Percentiles rank a stretch among this genome's conserved stretches.
Conservation (phyloP, 2,797 vertebrate genomes). For the Pipistrellus pygmaeus region DNA sequence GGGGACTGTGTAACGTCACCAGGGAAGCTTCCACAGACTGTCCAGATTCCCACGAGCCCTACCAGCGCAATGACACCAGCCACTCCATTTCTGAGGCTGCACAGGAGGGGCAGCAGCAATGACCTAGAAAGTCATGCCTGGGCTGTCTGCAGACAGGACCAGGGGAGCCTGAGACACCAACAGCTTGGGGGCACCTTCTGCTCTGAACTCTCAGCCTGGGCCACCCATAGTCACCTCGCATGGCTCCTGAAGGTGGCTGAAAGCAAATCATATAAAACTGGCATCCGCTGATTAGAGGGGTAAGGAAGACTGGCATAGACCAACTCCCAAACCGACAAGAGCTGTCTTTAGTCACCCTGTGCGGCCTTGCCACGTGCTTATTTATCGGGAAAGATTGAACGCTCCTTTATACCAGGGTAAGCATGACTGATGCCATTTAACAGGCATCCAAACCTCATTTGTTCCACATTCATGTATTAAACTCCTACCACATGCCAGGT, state of each 20-base stretch:
- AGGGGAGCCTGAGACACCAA: not conserved
- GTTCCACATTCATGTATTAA: not conserved
- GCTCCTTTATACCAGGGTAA: not conserved
- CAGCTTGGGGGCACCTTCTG: not conserved
- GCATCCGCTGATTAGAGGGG: not conserved
- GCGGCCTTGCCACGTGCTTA: not conserved
- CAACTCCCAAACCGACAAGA: not conserved
- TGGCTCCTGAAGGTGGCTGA: not conserved
- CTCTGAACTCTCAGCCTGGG: not conserved
- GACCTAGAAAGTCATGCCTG: not conserved
- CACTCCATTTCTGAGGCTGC: not conserved
- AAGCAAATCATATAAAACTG: not conserved
- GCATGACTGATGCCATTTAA: not conserved
- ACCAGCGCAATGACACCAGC: not conserved
- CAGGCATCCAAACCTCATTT: not conserved
- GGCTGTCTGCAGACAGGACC: not conserved
- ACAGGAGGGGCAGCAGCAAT: not conserved
- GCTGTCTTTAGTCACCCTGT: not conserved
- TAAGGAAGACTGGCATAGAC: not conserved
- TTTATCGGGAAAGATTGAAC: not conserved
- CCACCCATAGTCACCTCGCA: not conserved
- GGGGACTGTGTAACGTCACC: not conserved
- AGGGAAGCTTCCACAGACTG: not conserved
- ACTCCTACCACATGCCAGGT: not conserved
- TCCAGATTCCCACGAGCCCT: not conserved